phyloP scores from a whole-genome alignment of 1,140 invertebrate species.

The Ostrea denselamellosa region DNA sequence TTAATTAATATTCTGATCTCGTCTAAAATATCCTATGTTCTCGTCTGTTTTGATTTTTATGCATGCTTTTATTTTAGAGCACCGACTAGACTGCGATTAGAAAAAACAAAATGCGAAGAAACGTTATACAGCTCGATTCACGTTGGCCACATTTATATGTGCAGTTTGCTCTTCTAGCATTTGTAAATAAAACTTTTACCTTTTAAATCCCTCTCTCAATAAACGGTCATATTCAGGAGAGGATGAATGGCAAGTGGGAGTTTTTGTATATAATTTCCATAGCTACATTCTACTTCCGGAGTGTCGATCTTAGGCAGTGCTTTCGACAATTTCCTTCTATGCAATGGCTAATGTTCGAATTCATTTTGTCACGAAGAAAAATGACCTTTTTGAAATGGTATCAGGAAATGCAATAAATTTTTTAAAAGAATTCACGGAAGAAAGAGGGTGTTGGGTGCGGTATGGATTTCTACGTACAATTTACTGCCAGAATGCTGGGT shows the following conservation, averaged over 20 bases:
- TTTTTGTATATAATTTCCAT: slow-evolving; percentile 58
- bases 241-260: background rate
- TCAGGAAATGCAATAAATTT: too few relatives aligned
- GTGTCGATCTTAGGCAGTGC: background rate
- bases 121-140: background rate
- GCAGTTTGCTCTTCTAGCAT: slow-evolving; percentile 35
- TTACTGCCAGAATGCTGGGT: background rate
- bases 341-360: background rate
- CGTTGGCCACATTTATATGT: background rate
- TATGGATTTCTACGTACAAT: background rate
- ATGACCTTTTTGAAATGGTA: background rate
- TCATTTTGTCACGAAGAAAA: background rate
- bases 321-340: background rate
- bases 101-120: background rate
- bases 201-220: background rate
- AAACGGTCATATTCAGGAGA: slow-evolving; percentile 15
- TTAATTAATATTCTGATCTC: too few relatives aligned
- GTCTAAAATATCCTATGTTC: too few relatives aligned
- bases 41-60: too few relatives aligned
- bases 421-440: background rate
- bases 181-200: background rate
- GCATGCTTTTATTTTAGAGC: too few relatives aligned
- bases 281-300: slow-evolving; percentile 50
- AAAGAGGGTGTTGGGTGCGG: background rate
- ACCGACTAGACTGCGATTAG: too few relatives aligned